A percentile compares a stretch with the other conserved stretches of the same genome.
phyloP scores from a whole-genome alignment of 2,888 invertebrate genomes.

The Amphipoea oculea region DNA sequence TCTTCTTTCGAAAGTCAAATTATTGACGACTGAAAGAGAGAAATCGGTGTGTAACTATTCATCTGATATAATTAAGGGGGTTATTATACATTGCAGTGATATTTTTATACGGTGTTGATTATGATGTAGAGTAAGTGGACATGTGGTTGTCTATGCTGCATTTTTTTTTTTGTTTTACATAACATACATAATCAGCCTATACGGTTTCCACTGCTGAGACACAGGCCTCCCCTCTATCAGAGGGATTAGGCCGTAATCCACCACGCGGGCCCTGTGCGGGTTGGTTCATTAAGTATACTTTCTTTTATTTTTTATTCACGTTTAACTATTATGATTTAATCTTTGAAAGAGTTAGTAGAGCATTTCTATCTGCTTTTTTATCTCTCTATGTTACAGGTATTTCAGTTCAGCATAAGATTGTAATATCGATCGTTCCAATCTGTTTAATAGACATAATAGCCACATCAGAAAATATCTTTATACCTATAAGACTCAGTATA shows the following conservation, averaged over 20 bases:
- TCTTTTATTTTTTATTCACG: background rate
- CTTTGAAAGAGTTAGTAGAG: background rate
- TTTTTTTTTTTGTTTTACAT: too few relatives aligned
- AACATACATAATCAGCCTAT: too few relatives aligned
- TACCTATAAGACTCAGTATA: background rate
- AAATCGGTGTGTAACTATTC: too few relatives aligned
- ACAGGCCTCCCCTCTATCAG: too few relatives aligned
- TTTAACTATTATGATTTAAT: background rate
- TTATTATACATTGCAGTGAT: background rate
- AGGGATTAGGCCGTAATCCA: too few relatives aligned
- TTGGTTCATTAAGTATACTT: background rate
- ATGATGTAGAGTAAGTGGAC: background rate
- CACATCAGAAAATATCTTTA: background rate
- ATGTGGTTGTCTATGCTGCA: too few relatives aligned
- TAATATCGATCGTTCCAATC: background rate
- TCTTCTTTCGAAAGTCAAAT: too few relatives aligned
- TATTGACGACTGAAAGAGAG: too few relatives aligned
- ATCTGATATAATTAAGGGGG: too few relatives aligned
- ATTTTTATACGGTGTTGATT: too few relatives aligned
- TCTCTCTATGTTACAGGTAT: background rate
- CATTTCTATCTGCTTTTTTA: background rate
- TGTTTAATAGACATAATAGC: background rate
- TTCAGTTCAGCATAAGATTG: background rate
- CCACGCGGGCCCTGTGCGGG: too few relatives aligned
- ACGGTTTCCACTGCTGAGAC: too few relatives aligned